These are phyloP conservation scores for Indicator indicator DNA, from an alignment of 2,113 vertebrate genomes.

Conservation along the genomic window DNA sequence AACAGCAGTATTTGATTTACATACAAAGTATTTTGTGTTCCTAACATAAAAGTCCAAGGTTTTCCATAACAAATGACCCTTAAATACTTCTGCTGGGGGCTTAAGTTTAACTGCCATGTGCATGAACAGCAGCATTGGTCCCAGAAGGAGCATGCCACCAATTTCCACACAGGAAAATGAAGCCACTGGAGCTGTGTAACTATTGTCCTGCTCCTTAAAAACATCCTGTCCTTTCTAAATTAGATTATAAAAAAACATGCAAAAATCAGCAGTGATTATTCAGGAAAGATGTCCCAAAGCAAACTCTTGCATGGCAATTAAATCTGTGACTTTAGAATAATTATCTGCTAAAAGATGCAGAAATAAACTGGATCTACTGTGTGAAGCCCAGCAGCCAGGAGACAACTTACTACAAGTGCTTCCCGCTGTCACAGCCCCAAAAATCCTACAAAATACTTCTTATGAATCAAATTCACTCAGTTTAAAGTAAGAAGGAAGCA, in stretches of 20 bases:
- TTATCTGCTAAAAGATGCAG: slow-evolving; percentile 25
- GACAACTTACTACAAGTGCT: neutral
- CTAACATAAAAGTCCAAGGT: neutral
- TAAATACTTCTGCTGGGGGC: neutral
- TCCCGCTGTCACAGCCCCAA: neutral
- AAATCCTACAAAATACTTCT: neutral
- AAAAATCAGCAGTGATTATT: slow-evolving; percentile 42
- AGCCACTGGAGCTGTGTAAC: neutral
- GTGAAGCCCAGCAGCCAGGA: neutral
- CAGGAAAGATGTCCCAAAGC: slow-evolving; percentile 50
- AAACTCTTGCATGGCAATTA: neutral
- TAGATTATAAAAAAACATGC: slow-evolving; percentile 24
- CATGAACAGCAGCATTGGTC: neutral
- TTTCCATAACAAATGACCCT: slow-evolving; percentile 37
- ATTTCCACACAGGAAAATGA: slow-evolving; percentile 31
- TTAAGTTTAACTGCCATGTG: neutral
- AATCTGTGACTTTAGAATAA: slow-evolving; percentile 34
- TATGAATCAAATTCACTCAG: neutral
- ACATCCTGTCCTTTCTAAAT: slow-evolving; percentile 57
- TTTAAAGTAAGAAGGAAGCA: neutral
- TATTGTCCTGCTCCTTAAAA: slow-evolving; percentile 30
- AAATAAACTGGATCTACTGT: neutral
- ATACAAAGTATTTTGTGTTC: neutral
- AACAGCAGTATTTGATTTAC: neutral
- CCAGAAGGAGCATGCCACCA: neutral